Conservation (phyloP, 2,888 invertebrate genomes). For the Eristalis tenax region DNA sequence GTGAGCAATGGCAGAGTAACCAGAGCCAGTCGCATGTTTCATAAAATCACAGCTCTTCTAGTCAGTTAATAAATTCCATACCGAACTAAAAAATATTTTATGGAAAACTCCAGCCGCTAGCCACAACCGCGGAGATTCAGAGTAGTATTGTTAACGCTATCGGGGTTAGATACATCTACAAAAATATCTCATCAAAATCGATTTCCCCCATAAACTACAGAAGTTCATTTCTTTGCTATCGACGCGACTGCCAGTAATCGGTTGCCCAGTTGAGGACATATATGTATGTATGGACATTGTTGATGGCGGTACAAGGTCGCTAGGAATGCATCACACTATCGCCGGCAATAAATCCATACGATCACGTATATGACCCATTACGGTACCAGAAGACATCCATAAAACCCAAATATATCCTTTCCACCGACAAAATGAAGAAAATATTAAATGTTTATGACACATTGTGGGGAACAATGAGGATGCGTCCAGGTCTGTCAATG, state of each 20-base stretch:
- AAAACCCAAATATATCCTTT: constrained; percentile 57
- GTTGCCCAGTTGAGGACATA: not conserved
- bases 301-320: constrained; percentile 23
- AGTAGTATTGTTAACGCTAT: not conserved
- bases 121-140: not conserved
- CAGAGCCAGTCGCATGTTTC: too few relatives aligned
- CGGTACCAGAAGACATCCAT: constrained; percentile 49
- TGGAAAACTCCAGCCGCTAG: too few relatives aligned
- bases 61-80: too few relatives aligned
- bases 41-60: too few relatives aligned
- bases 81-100: too few relatives aligned
- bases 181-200: not conserved
- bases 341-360: constrained; percentile 59
- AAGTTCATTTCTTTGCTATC: not conserved
- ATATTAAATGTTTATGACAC: constrained; percentile 59
- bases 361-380: constrained; percentile 60
- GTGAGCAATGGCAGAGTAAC: too few relatives aligned
- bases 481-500: constrained; percentile 10
- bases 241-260: not conserved
- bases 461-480: constrained; percentile 52
- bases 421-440: constrained; percentile 8
- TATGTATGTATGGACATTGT: not conserved
- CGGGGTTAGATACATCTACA: not conserved
- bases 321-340: constrained; percentile 49
- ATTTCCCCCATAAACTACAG: not conserved